phyloP scores from a whole-genome alignment of 2,113 vertebrate genomes.

The Melierax canorus region DNA sequence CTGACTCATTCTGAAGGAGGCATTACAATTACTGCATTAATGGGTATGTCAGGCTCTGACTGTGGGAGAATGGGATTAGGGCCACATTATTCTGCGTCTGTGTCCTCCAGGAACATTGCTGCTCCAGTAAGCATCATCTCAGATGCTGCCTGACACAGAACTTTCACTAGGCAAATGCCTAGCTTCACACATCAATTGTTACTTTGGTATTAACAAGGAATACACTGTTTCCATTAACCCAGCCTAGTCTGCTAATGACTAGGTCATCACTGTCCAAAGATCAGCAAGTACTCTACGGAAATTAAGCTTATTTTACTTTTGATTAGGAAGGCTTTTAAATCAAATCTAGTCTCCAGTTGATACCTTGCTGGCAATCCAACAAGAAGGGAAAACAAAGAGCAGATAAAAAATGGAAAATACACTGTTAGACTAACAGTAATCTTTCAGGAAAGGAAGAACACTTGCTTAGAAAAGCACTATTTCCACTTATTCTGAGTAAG shows the following conservation, averaged over 20 bases:
- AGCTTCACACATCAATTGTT: too few relatives aligned
- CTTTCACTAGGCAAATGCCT: fast-evolving
- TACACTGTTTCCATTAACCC: too few relatives aligned
- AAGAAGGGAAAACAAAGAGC: background rate
- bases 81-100: too few relatives aligned
- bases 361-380: background rate
- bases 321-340: background rate
- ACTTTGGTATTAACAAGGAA: too few relatives aligned
- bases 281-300: background rate
- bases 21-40: background rate
- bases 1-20: background rate
- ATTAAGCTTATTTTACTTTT: background rate
- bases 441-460: background rate
- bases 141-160: background rate
- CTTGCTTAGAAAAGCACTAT: background rate
- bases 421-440: background rate
- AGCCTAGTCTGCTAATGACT: fast-evolving
- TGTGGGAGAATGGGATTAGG: background rate
- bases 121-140: background rate
- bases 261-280: background rate
- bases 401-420: background rate
- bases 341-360: too few relatives aligned
- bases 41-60: background rate
- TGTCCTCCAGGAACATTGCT: background rate
- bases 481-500: background rate